These are phyloP conservation scores for Thaumetopoea pityocampa DNA, from an alignment of 1,140 invertebrate genomes.

Conservation along the genomic window DNA sequence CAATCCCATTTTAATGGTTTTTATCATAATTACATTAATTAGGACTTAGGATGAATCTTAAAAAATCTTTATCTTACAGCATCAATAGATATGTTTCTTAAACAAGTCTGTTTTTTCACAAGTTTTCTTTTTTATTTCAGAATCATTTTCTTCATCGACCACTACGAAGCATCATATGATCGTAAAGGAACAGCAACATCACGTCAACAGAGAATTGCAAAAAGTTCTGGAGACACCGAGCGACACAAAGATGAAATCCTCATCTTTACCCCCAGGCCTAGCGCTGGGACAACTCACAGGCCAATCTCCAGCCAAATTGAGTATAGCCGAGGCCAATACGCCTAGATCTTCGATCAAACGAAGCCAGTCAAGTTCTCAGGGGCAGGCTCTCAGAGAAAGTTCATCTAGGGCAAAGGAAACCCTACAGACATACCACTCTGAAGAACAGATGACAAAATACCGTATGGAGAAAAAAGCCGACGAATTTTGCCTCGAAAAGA, in stretches of 20 bases:
- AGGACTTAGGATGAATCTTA: no score
- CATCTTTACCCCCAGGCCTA: constrained; percentile 80
- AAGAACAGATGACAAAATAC: constrained; percentile 55
- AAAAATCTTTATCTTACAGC: neutral
- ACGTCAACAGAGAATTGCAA: constrained; percentile 53
- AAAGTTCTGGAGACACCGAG: constrained; percentile 62
- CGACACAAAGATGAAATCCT: constrained; percentile 79
- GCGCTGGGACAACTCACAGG: constrained; percentile 68
- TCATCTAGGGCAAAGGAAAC: constrained; percentile 35
- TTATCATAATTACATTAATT: no score
- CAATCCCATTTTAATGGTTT: no score
- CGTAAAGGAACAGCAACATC: constrained; percentile 56
- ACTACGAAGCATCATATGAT: constrained; percentile 62
- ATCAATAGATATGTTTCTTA: neutral
- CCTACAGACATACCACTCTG: constrained; percentile 38
- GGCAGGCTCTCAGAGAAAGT: constrained; percentile 52
- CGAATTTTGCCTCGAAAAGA: constrained; percentile 70
- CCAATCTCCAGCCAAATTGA: constrained; percentile 69
- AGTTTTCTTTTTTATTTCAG: constrained; percentile 37
- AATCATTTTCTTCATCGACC: constrained; percentile 72
- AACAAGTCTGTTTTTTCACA: constrained; percentile 1
- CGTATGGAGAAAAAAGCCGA: constrained; percentile 61
- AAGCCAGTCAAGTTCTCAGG: constrained; percentile 71
- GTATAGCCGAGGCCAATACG: constrained; percentile 56
- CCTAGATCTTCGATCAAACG: constrained; percentile 66